Conservation (phyloP, 2,113 vertebrate genomes). For the Thomomys bottae region DNA sequence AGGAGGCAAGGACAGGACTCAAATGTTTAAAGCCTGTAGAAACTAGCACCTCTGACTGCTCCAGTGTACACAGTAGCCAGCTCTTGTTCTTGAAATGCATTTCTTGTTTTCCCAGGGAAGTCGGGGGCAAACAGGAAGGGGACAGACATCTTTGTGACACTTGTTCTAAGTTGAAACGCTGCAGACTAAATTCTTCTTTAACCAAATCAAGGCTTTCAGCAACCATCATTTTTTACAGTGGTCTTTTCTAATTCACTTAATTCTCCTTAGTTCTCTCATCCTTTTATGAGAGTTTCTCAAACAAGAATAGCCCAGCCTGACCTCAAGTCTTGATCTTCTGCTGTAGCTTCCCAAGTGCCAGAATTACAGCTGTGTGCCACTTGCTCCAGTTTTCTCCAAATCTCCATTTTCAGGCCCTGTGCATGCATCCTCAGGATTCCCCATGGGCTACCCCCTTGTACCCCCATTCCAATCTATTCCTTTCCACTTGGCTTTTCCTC, state of each 20-base stretch:
- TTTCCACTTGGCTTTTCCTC: neutral
- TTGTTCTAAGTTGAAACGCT: neutral
- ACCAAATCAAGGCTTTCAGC: neutral
- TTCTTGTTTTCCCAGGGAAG: neutral
- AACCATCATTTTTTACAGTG: neutral
- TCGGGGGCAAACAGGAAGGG: neutral
- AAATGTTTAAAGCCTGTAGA: neutral
- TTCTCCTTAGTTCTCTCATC: neutral
- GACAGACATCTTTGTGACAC: neutral
- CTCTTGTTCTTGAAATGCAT: neutral
- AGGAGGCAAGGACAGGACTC: neutral
- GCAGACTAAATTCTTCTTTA: neutral
- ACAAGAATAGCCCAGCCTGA: too few species aligned
- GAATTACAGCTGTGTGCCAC: neutral
- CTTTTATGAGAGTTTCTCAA: neutral
- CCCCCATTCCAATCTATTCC: neutral
- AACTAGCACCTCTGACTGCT: neutral
- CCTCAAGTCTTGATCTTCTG: neutral
- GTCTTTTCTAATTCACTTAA: constrained; percentile 1
- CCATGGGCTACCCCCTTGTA: neutral
- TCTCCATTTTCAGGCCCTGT: too few species aligned
- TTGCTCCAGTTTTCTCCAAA: neutral
- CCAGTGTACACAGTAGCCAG: neutral
- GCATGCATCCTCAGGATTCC: neutral
- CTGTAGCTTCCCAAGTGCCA: neutral